Evolutionary conservation across 2,113 vertebrate genomes (phyloP).

Genomic region (Salvator merianae): DNA sequence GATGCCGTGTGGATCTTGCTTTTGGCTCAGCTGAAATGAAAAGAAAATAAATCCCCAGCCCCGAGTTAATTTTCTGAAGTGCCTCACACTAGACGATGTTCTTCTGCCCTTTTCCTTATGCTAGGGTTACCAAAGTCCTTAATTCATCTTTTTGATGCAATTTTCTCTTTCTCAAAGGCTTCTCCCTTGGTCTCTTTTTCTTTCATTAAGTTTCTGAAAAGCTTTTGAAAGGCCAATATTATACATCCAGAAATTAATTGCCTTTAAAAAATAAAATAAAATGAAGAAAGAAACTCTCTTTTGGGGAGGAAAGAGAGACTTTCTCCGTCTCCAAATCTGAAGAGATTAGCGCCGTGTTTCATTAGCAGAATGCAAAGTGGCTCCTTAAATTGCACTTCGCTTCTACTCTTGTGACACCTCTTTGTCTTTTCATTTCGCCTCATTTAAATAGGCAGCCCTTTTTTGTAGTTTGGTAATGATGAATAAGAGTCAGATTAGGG

Average conservation of each 20-base stretch:
- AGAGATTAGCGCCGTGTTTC: constrained; percentile 48
- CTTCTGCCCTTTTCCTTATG: constrained; percentile 48
- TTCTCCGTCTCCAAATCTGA: constrained; percentile 18
- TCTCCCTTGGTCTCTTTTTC: constrained; percentile 22
- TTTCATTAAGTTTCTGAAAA: constrained; percentile 44
- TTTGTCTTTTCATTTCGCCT: constrained; percentile 67
- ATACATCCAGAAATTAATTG: constrained; percentile 41
- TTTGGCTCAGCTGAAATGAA: no score
- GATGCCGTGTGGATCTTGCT: no score
- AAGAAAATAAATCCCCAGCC: no score
- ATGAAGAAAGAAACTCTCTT: not conserved
- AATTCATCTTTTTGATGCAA: constrained; percentile 54
- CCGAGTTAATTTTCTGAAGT: not conserved
- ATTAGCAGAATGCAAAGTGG: constrained; percentile 49
- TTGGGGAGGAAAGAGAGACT: not conserved
- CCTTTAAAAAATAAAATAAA: not conserved
- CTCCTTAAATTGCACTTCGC: constrained; percentile 64
- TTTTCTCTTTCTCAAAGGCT: constrained; percentile 38
- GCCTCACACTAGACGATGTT: not conserved
- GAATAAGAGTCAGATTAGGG: constrained; percentile 78
- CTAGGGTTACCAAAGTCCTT: constrained; percentile 48
- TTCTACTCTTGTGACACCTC: constrained; percentile 26
- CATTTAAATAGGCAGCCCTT: constrained; percentile 77
- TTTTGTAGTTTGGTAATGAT: constrained; percentile 78
- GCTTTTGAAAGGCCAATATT: constrained; percentile 62